Evolutionary conservation across 2,113 vertebrate species (phyloP), one percentile per base, ranked within the genome.

Genomic region (Microtus richardsoni): DNA sequence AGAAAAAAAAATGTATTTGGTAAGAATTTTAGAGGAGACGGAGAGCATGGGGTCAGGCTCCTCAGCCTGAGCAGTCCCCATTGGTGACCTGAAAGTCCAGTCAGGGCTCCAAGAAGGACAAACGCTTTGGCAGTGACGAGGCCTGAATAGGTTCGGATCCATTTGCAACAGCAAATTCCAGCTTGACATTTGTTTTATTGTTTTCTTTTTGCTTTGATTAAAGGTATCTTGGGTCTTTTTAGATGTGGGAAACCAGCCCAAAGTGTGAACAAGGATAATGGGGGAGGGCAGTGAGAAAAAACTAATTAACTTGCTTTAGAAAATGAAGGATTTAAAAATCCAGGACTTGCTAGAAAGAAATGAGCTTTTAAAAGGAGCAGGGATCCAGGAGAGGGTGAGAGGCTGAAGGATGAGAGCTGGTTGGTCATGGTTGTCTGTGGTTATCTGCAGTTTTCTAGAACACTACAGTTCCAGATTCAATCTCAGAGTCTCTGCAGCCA

Each of bases 401-500:
- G 58, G 21, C n/a, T n/a, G 26, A 60, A 5, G 26, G 28, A 33
- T 9, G 1, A 6, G 39, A n/a, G 47, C 13, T 71, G 36, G 16
- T 36, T 49, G 33, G 71, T 68, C n/a, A 33, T n/a, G 3, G 6
- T 41, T 68, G 68, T 89, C 16, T 39, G 28, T 64, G 14, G 30
- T 21, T 62, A 66, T 17, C 14, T 83, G 24, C 8, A 3, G 52
- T 54, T 92, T 95, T 96, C 89, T 64, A 87, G 47, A 95, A 93
- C 1, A 94, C 30, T 64, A 26, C 71, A 60, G 21, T 79, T 83
- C 71, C 41, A 66, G 91, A 85, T 86, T 91, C n/a, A 80, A 4
- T 77, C 75, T 88, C 36, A 75, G 68, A 83, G 82, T 26, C 54
- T 19, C n/a, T 64, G 11, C 58, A 84, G 58, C 33, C 4, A 41